Conservation (phyloP, 35 echinoderm and acorn worm species). For the Patiria miniata region DNA sequence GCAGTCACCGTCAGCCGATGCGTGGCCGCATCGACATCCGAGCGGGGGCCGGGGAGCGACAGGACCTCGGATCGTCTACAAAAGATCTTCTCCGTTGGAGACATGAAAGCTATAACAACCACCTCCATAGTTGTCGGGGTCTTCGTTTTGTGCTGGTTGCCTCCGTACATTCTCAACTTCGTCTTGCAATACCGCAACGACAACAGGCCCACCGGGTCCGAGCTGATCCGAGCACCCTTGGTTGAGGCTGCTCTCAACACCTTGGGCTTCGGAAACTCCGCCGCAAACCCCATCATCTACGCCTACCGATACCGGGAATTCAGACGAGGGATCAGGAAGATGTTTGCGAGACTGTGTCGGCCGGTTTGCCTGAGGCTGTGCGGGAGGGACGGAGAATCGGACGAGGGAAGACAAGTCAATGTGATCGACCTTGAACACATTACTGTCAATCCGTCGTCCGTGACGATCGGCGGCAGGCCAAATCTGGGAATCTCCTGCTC, state of each 20-base stretch:
- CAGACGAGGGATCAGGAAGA: background rate
- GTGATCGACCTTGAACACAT: too few relatives aligned
- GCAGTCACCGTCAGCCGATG: too few relatives aligned
- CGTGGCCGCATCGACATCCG: background rate
- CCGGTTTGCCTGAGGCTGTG: too few relatives aligned
- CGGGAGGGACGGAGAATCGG: too few relatives aligned
- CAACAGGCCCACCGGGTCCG: background rate
- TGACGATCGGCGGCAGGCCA: too few relatives aligned
- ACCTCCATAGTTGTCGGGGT: conserved; percentile 11
- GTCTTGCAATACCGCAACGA: background rate
- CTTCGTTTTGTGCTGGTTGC: conserved; percentile 24
- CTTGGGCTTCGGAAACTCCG: conserved; percentile 11
- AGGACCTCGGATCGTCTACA: too few relatives aligned
- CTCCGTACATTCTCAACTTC: background rate
- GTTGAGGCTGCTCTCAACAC: background rate
- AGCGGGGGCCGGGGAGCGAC: background rate
- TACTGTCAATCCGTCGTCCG: too few relatives aligned
- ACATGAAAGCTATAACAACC: conserved; percentile 20
- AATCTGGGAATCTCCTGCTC: too few relatives aligned
- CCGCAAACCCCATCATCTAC: conserved; percentile 11
- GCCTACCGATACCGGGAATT: conserved; percentile 14
- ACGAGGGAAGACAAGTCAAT: too few relatives aligned
- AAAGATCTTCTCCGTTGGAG: background rate
- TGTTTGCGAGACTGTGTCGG: background rate
- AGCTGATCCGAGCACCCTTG: background rate